Evolutionary conservation across 1,140 invertebrate genomes (phyloP).

Genomic region (Pseudomyrmex gracilis): DNA sequence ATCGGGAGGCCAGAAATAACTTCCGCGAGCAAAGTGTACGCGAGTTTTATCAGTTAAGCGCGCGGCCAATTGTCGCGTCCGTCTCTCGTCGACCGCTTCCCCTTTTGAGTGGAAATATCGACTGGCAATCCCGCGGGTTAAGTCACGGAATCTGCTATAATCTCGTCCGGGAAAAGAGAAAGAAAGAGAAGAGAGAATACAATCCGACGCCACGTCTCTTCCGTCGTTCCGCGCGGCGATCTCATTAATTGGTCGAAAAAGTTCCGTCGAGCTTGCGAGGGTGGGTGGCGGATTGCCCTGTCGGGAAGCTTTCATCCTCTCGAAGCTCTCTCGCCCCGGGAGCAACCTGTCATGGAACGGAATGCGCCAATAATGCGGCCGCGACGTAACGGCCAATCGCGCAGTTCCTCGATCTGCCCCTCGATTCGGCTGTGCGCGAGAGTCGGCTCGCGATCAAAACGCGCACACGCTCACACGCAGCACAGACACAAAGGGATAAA

Average conservation of each 20-base stretch:
- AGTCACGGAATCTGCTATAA: conserved; percentile 57
- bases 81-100: conserved; percentile 5
- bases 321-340: conserved; percentile 18
- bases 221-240: conserved; percentile 36
- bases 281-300: conserved; percentile 5
- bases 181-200: conserved; percentile 14
- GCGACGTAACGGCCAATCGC: conserved; percentile 49
- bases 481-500: conserved; percentile 1
- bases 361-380: conserved; percentile 64
- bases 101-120: conserved; percentile 48
- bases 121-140: conserved; percentile 45
- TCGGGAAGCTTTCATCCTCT: conserved; percentile 18
- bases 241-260: conserved; percentile 66
- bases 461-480: not conserved
- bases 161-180: not conserved
- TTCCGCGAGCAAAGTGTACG: conserved; percentile 48
- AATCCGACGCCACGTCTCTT: conserved; percentile 17
- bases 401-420: conserved; percentile 39
- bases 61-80: conserved; percentile 50
- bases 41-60: conserved; percentile 60
- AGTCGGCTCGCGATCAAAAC: conserved; percentile 17
- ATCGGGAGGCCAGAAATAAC: conserved; percentile 44
- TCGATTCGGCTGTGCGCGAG: conserved; percentile 36
- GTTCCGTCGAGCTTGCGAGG: conserved; percentile 33
- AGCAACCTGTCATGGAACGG: conserved; percentile 58